These are phyloP conservation scores for Agonopterix subpropinquella DNA, from an alignment of 2,888 invertebrate genomes.

Conservation along the genomic window DNA sequence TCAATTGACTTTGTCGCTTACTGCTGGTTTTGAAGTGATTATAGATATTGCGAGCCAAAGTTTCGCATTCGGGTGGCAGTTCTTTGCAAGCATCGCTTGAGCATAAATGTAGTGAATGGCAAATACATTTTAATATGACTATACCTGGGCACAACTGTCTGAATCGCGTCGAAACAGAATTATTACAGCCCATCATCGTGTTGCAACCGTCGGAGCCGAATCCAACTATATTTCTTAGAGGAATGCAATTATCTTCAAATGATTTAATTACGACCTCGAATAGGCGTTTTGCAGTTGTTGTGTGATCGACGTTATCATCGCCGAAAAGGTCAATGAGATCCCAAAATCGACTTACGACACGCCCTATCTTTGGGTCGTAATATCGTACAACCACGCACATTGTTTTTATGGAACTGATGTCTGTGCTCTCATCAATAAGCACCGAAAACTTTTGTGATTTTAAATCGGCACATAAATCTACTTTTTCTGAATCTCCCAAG, in stretches of 20 bases:
- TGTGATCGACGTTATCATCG: slow-evolving; percentile 1
- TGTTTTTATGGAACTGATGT: slow-evolving; percentile 7
- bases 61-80: slow-evolving; percentile 23
- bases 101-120: slow-evolving; percentile 30
- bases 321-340: slow-evolving; percentile 6
- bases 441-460: slow-evolving; percentile 10
- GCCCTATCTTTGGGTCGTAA: slow-evolving; percentile 6
- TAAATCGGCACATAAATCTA: slow-evolving; percentile 9
- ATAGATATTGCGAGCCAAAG: slow-evolving; percentile 24
- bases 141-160: slow-evolving; percentile 4
- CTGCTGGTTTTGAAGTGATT: slow-evolving; percentile 11
- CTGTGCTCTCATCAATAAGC: slow-evolving; percentile 10
- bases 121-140: slow-evolving; percentile 20
- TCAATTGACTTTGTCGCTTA: slow-evolving; percentile 2
- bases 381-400: slow-evolving; percentile 9
- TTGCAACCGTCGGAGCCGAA: slow-evolving; percentile 15
- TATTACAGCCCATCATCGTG: slow-evolving; percentile 15
- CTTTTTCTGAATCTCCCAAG: slow-evolving; percentile 11
- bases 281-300: slow-evolving; percentile 10
- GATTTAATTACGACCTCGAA: slow-evolving; percentile 11
- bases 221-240: slow-evolving; percentile 12
- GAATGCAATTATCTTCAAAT: slow-evolving; percentile 9
- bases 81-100: slow-evolving; percentile 27
- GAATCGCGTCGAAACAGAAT: slow-evolving; percentile 13
- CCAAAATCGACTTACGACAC: slow-evolving; percentile 10